These are phyloP conservation scores for Dasysyrphus albostriatus DNA, from an alignment of 2,888 invertebrate species.

Conservation along the genomic window DNA sequence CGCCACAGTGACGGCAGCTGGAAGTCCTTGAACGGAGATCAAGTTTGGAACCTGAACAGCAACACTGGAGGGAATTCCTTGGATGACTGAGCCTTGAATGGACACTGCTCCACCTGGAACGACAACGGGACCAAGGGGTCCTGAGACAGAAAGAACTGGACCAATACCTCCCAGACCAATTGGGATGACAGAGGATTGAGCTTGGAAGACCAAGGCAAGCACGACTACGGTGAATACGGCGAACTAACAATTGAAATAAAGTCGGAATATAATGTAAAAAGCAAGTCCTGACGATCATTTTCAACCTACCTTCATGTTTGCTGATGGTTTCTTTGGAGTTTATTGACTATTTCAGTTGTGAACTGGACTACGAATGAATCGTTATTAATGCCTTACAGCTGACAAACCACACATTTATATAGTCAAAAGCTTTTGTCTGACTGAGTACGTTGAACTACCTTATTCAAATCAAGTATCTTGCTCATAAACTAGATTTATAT, in stretches of 20 bases:
- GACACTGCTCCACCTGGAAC: slow-evolving; percentile 43
- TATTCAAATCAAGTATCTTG: neutral
- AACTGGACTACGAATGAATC: slow-evolving; percentile 33
- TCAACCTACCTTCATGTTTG: slow-evolving; percentile 22
- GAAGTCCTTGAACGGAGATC: neutral
- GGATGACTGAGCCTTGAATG: slow-evolving; percentile 42
- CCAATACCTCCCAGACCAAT: slow-evolving; percentile 51
- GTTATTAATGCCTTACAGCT: neutral
- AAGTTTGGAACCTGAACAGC: slow-evolving; percentile 2
- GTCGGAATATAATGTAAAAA: too few species aligned
- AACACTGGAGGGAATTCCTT: slow-evolving; percentile 27
- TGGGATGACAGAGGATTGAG: slow-evolving; percentile 57
- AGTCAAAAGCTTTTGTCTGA: neutral
- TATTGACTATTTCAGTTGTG: slow-evolving; percentile 28
- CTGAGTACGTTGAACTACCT: slow-evolving; percentile 13
- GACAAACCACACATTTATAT: slow-evolving; percentile 10
- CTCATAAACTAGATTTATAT: neutral
- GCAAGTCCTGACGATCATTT: too few species aligned
- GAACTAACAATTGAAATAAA: slow-evolving; percentile 68
- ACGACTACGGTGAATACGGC: slow-evolving; percentile 68
- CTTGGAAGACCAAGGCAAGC: slow-evolving; percentile 59
- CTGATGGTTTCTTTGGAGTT: slow-evolving; percentile 23
- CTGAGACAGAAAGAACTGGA: slow-evolving; percentile 43
- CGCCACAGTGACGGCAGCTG: slow-evolving; percentile 27
- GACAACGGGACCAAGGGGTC: slow-evolving; percentile 35